phyloP scores from a whole-genome alignment of 2,888 invertebrate species.

The Leptinotarsa rubiginosa region DNA sequence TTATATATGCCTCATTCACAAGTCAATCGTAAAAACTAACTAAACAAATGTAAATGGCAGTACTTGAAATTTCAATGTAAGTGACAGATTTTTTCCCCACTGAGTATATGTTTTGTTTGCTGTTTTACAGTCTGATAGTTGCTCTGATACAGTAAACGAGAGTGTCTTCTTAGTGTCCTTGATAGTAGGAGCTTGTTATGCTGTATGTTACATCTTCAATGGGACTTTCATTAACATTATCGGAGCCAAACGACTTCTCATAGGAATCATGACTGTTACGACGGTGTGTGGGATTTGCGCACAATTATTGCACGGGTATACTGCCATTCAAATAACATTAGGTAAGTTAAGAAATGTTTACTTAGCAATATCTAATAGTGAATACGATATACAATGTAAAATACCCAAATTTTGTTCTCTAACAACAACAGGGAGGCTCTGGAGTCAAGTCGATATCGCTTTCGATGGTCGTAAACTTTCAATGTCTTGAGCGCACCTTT shows the following conservation, averaged over 20 bases:
- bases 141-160: constrained; percentile 59
- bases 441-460: no score
- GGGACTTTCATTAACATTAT: constrained; percentile 65
- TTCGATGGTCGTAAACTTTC: no score
- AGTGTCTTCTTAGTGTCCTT: constrained; percentile 61
- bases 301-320: constrained; percentile 51
- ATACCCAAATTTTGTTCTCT: no score
- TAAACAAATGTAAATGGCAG: no score
- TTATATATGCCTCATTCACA: no score
- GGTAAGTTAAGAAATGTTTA: constrained; percentile 21
- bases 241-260: constrained; percentile 69
- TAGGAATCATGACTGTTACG: constrained; percentile 54
- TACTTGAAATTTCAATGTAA: background rate
- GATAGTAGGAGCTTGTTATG: constrained; percentile 58
- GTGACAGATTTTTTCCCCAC: background rate
- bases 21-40: no score
- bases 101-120: background rate
- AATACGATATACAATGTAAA: no score
- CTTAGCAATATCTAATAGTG: background rate
- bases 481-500: no score
- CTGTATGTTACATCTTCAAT: constrained; percentile 58
- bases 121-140: constrained; percentile 42
- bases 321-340: constrained; percentile 36
- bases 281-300: constrained; percentile 58
- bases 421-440: no score